Conservation (phyloP, 2,113 vertebrate species). For the Colossoma macropomum region DNA sequence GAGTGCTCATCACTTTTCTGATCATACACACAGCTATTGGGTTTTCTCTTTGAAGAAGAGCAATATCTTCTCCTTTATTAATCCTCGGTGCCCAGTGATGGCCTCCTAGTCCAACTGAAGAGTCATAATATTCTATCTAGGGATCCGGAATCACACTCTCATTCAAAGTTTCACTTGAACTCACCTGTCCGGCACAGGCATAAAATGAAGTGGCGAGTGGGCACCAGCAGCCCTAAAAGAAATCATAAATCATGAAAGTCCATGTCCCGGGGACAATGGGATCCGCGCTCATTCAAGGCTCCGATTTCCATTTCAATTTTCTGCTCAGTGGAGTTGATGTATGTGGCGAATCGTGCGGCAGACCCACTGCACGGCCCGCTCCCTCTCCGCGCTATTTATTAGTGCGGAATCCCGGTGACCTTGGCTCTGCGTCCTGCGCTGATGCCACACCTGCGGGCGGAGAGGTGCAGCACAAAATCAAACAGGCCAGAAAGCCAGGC, state of each 20-base stretch:
- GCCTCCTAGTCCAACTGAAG: conserved; percentile 6
- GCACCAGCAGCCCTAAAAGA: conserved; percentile 73
- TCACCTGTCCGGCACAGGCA: conserved; percentile 54
- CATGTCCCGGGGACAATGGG: conserved; percentile 74
- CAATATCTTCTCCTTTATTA: conserved; percentile 42
- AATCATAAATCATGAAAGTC: conserved; percentile 79
- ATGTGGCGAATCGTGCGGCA: conserved; percentile 74
- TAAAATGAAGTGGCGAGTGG: conserved; percentile 61
- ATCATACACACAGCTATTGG: conserved; percentile 27
- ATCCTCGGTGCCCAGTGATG: conserved; percentile 10
- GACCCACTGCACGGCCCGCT: conserved; percentile 62
- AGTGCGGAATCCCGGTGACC: conserved; percentile 67
- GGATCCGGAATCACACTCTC: conserved; percentile 34
- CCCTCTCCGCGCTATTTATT: conserved; percentile 67
- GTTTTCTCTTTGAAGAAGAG: conserved; percentile 26
- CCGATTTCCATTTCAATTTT: conserved; percentile 84
- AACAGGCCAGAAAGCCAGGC: conserved; percentile 22
- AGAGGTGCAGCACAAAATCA: conserved; percentile 40
- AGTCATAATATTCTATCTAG: conserved; percentile 42
- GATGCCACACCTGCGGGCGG: conserved; percentile 51
- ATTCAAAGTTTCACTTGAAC: conserved; percentile 52
- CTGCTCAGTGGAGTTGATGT: conserved; percentile 82
- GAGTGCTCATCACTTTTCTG: conserved; percentile 32
- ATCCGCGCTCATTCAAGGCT: conserved; percentile 78
- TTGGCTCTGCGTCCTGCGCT: conserved; percentile 56